A percentile compares a stretch with the other conserved stretches of the same genome.
These are phyloP conservation scores for Cremastobaeus sp. DNA, from an alignment of 2,888 invertebrate genomes.

Conservation along the genomic window DNA sequence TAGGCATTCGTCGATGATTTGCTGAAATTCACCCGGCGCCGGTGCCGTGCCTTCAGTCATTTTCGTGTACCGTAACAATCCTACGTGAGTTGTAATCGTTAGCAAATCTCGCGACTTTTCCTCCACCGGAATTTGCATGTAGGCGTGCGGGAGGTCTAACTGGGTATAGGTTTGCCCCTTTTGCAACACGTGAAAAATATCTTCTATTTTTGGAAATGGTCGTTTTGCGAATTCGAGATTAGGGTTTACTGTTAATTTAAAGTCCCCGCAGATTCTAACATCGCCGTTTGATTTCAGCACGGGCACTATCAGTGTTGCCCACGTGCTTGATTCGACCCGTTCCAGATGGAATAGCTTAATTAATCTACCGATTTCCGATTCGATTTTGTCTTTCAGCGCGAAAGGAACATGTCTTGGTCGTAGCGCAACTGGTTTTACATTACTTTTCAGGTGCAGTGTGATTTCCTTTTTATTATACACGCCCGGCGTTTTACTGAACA, in stretches of 20 bases:
- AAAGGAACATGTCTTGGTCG: slow-evolving; percentile 11
- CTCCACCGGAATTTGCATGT: slow-evolving; percentile 70
- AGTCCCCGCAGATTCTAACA: background rate
- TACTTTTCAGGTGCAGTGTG: background rate
- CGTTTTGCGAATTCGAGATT: slow-evolving; percentile 52
- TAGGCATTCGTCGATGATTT: slow-evolving; percentile 68
- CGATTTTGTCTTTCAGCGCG: slow-evolving; percentile 25
- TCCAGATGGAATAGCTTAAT: slow-evolving; percentile 49
- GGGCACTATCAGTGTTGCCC: slow-evolving; percentile 60
- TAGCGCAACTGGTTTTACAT: slow-evolving; percentile 23
- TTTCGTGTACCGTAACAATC: slow-evolving; percentile 62
- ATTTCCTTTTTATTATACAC: slow-evolving; percentile 15
- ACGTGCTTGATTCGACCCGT: slow-evolving; percentile 55
- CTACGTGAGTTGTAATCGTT: slow-evolving; percentile 66
- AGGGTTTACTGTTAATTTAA: background rate
- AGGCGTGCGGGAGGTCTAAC: slow-evolving; percentile 70
- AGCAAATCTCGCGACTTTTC: slow-evolving; percentile 63
- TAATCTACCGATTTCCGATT: slow-evolving; percentile 61
- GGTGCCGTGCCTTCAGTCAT: slow-evolving; percentile 72
- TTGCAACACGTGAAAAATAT: slow-evolving; percentile 61
- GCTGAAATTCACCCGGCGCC: slow-evolving; percentile 73
- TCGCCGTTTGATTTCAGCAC: background rate
- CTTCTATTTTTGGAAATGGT: slow-evolving; percentile 66
- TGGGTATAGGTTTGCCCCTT: slow-evolving; percentile 54
- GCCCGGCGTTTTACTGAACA: slow-evolving; percentile 10